Base-by-base conservation (phyloP, 2,113 vertebrate species). In the Corythaeola cristata region DNA sequence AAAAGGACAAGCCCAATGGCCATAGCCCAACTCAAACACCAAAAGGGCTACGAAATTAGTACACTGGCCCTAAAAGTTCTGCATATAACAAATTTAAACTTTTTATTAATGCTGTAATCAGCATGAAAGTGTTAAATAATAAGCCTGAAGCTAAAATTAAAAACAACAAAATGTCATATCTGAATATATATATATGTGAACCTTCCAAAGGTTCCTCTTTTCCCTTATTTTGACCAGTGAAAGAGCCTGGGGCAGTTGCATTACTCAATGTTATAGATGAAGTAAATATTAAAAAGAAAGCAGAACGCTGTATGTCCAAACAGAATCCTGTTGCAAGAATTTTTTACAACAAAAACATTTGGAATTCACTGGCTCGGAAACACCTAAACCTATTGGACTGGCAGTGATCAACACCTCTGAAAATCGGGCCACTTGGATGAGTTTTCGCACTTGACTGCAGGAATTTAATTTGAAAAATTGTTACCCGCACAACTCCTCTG, bases 71-170 rank as follows among this genome's bases (percentile, higher is more conserved):
- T 12, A 58, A 33, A 56, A 62, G 9, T 88, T 94, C 67, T 47
- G 45, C 32, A 82, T 13, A 15, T n/a, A 85, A 73, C 41, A 59
- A 71, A 62, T 37, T 12, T 37, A 74, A 92, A 75, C 32, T 59
- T 88, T 85, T 71, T 58, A 76, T 58, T 88, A 94, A 79, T 1
- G 6, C 33, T 91, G 67, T 44, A 66, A 78, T 76, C 45, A 50
- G 66, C 35, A 74, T 15, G 26, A 37, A 91, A 92, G 50, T 49
- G 58, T n/a, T 59, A 75, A 95, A 89, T 33, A 91, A 81, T 35
- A 85, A 66, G 50, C 77, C 80, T 62, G 41, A 91, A 91, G 35
- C 32, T 58, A 88, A 85, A 94, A 94, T 85, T 75, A 92, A 88
- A 92, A 89, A 30, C 9, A 91, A 59, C 22, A 58, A 82, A 59